Evolutionary conservation across 2,113 vertebrate genomes (phyloP).

Genomic region (Rhadina sibilatrix): DNA sequence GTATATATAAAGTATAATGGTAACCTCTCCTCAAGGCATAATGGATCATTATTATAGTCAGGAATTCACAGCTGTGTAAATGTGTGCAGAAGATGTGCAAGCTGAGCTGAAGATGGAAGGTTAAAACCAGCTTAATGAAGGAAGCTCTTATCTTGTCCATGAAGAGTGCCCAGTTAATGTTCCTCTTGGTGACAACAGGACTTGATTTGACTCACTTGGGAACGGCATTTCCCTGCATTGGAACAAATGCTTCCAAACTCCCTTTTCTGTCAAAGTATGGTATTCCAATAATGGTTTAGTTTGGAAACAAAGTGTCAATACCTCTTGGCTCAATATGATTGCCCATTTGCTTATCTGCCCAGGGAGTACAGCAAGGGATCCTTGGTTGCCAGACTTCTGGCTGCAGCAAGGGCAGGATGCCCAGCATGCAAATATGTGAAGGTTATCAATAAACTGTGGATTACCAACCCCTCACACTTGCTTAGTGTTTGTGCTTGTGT

Average conservation of each 20-base stretch:
- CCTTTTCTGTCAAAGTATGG: not conserved
- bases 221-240: not conserved
- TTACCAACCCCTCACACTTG: not conserved
- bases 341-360: not conserved
- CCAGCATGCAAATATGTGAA: not conserved
- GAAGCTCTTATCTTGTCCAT: not conserved
- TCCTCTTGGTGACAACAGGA: not conserved
- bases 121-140: not conserved
- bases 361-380: not conserved
- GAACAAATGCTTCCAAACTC: not conserved
- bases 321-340: not conserved
- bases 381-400: not conserved
- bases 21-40: not conserved
- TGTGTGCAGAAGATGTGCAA: not conserved
- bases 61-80: not conserved
- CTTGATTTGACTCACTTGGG: not conserved
- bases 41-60: not conserved
- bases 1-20: not conserved
- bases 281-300: not conserved
- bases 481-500: not conserved
- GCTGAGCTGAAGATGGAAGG: not conserved
- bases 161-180: not conserved
- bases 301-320: not conserved
- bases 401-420: not conserved
- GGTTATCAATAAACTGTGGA: not conserved